A percentile compares a stretch with the other conserved stretches of the same genome.
Evolutionary conservation across 2,797 vertebrate genomes (phyloP).

Genomic region (Acipenser transmontanus): DNA sequence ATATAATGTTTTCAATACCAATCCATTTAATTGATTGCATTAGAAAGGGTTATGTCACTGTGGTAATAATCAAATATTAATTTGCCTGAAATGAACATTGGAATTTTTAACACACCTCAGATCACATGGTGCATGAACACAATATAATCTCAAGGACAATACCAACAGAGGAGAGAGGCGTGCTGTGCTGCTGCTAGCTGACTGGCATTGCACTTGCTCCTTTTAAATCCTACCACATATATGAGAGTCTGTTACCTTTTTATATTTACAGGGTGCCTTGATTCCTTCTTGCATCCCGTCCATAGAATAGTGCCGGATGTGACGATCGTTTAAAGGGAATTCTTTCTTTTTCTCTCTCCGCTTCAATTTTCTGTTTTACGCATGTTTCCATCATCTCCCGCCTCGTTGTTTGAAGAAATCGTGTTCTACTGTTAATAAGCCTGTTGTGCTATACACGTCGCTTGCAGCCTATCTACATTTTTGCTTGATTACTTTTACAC

Average conservation of each 20-base stretch:
- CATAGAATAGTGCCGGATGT: too few species aligned
- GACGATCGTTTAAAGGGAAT: not conserved
- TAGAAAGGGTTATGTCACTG: constrained; percentile 27
- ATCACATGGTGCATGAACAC: constrained; percentile 35
- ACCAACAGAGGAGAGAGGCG: constrained; percentile 17
- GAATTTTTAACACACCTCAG: too few species aligned
- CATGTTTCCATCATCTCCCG: constrained; percentile 38
- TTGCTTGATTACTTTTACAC: constrained; percentile 41
- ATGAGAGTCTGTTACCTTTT: constrained; percentile 13
- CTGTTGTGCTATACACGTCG: constrained; percentile 17
- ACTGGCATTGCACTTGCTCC: constrained; percentile 13
- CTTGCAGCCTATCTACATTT: constrained; percentile 29
- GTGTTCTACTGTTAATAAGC: constrained; percentile 31
- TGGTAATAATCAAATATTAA: constrained; percentile 32
- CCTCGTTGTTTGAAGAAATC: constrained; percentile 35
- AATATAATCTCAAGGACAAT: constrained; percentile 43
- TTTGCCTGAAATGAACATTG: constrained; percentile 48
- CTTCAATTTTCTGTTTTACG: constrained; percentile 14
- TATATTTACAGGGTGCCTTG: constrained; percentile 7
- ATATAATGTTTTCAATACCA: constrained; percentile 26
- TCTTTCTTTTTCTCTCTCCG: not conserved
- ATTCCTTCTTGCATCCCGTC: not conserved
- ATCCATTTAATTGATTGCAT: constrained; percentile 30
- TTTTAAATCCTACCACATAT: constrained; percentile 21
- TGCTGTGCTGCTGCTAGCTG: not conserved